Conservation (phyloP, 2,888 invertebrate species). For the Volucella bombylans region DNA sequence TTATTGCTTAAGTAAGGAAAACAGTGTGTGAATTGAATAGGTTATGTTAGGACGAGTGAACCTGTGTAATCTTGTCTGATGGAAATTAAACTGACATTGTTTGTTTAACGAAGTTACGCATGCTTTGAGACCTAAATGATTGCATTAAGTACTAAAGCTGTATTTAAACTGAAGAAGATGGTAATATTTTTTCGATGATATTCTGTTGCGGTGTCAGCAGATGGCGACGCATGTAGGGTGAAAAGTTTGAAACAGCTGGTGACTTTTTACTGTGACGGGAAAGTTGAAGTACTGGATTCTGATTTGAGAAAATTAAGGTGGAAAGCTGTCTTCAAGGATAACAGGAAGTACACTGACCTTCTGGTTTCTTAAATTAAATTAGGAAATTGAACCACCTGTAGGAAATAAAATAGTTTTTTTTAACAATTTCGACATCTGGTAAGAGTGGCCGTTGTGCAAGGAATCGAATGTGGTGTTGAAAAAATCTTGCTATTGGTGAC, state of each 20-base stretch:
- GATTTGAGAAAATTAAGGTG: too few relatives aligned
- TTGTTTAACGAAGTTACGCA: conserved; percentile 28
- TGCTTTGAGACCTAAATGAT: conserved; percentile 35
- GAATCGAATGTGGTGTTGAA: too few relatives aligned
- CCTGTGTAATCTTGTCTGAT: conserved; percentile 23
- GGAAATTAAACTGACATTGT: conserved; percentile 36
- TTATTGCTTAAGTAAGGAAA: neutral
- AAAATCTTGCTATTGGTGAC: too few relatives aligned
- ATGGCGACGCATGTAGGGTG: neutral
- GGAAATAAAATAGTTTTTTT: too few relatives aligned
- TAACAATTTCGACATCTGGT: too few relatives aligned
- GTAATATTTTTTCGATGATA: neutral
- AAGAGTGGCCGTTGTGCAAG: too few relatives aligned
- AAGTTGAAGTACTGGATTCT: too few relatives aligned
- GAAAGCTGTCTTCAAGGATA: too few relatives aligned
- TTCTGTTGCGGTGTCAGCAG: neutral
- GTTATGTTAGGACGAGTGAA: neutral
- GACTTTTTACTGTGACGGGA: neutral
- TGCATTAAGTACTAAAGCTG: conserved; percentile 9
- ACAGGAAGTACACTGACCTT: too few relatives aligned
- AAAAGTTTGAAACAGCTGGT: too few relatives aligned
- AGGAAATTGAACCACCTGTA: too few relatives aligned
- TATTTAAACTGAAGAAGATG: neutral
- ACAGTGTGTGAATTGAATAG: neutral
- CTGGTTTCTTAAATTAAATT: too few relatives aligned